Evolutionary conservation across 1,140 invertebrate genomes (phyloP).

Genomic region (Camponotus floridanus): DNA sequence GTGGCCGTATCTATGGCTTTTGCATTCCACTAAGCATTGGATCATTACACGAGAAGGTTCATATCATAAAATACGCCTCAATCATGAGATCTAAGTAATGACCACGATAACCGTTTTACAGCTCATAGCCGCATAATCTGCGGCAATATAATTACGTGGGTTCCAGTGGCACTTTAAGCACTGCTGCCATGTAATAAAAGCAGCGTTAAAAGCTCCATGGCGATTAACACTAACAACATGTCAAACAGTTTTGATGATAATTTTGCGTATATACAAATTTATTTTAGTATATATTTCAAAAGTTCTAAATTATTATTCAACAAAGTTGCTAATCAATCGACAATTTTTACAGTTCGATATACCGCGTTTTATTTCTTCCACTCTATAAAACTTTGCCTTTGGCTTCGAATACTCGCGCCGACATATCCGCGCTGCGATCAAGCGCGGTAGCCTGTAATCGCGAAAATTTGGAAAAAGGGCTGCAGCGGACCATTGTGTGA

Average conservation of each 20-base stretch:
- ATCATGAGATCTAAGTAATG: conserved; percentile 43
- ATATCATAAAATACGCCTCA: conserved; percentile 12
- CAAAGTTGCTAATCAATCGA: not conserved
- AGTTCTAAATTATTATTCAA: not conserved
- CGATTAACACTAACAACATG: conserved; percentile 22
- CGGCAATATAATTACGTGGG: conserved; percentile 36
- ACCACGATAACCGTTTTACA: conserved; percentile 10
- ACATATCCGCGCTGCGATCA: conserved; percentile 19
- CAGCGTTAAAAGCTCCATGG: conserved; percentile 2
- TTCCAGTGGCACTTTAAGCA: conserved; percentile 11
- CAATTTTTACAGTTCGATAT: not conserved
- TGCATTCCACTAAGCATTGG: not conserved
- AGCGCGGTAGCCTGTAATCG: conserved; percentile 63
- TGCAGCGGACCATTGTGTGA: conserved; percentile 47
- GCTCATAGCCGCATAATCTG: conserved; percentile 36
- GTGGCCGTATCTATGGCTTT: not conserved
- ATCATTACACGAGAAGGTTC: conserved; percentile 1
- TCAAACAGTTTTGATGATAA: not conserved
- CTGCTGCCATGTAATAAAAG: conserved; percentile 7
- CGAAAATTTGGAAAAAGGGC: conserved; percentile 72
- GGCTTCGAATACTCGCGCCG: not conserved
- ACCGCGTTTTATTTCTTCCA: not conserved
- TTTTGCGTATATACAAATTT: not conserved
- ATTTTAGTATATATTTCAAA: not conserved
- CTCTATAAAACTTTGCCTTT: conserved; percentile 2